phyloP scores from a whole-genome alignment of 2,113 vertebrate species.

The Spheniscus mendiculus region DNA sequence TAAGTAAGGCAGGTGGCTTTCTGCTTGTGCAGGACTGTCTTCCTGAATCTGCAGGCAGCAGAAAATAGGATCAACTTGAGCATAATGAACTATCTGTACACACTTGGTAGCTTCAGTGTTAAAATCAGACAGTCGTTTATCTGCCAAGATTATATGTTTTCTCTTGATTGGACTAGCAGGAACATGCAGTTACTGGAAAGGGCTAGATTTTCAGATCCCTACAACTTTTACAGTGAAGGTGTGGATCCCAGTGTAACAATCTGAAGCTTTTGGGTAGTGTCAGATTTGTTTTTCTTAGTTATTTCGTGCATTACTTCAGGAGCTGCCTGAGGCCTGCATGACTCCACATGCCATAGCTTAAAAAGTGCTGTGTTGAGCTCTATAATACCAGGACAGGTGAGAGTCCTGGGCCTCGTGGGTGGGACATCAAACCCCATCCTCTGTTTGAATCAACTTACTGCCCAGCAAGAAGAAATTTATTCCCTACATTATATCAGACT shows the following conservation, averaged over 20 bases:
- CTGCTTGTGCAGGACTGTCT: neutral
- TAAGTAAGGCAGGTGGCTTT: neutral
- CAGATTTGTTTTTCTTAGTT: neutral
- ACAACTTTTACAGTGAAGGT: neutral
- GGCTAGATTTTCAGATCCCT: neutral
- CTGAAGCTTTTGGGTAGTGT: neutral
- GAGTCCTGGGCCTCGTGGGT: neutral
- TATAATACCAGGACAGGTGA: neutral
- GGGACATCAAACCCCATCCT: neutral
- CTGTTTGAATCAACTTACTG: neutral
- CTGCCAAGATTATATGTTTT: neutral
- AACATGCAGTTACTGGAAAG: neutral
- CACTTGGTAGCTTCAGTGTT: neutral
- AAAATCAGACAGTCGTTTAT: neutral
- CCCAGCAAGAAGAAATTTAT: neutral
- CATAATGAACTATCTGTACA: accelerated
- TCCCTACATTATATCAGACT: neutral
- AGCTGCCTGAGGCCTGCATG: neutral
- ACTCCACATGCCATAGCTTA: accelerated
- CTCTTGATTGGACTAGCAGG: neutral
- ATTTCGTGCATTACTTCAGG: neutral
- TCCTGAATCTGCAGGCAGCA: neutral
- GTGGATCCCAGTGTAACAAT: neutral
- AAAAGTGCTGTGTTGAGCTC: neutral
- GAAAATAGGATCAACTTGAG: neutral